A percentile compares a stretch with the other conserved stretches of the same genome.
Conservation (phyloP, 2,113 vertebrate species). For the Alaudala cheleensis region DNA sequence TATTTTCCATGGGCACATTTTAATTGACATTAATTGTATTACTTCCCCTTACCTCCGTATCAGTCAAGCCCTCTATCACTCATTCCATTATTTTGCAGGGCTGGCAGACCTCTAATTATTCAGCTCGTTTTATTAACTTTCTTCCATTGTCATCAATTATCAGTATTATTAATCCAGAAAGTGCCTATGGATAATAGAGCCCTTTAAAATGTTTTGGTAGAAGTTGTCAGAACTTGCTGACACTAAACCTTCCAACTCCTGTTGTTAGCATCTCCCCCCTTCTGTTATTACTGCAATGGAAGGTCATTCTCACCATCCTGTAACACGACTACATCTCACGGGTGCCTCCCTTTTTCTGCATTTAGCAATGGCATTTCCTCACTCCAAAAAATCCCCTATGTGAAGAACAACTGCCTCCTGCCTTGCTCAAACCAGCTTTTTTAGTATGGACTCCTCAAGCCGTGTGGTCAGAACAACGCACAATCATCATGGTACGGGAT, state of each 20-base stretch:
- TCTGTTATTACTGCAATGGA: background rate
- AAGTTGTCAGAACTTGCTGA: constrained; percentile 46
- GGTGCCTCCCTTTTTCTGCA: background rate
- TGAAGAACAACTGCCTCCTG: background rate
- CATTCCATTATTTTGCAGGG: constrained; percentile 60
- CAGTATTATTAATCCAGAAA: constrained; percentile 64
- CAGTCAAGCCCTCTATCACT: constrained; percentile 58
- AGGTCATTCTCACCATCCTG: background rate
- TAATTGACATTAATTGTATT: constrained; percentile 70
- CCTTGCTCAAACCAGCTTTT: accelerated
- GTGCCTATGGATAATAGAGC: constrained; percentile 23
- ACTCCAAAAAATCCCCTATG: background rate
- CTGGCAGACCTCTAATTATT: constrained; percentile 65
- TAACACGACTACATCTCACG: background rate
- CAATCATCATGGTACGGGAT: accelerated
- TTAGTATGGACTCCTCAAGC: background rate
- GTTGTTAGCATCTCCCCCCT: background rate
- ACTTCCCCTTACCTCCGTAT: constrained; percentile 59
- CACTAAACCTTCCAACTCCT: background rate
- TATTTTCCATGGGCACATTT: constrained; percentile 64
- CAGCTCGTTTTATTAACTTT: constrained; percentile 67
- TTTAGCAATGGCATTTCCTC: background rate
- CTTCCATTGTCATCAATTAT: constrained; percentile 63
- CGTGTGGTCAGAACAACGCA: accelerated
- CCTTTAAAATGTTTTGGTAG: constrained; percentile 19